phyloP scores from a whole-genome alignment of 1,140 invertebrate genomes.

The Danaus melanippus region DNA sequence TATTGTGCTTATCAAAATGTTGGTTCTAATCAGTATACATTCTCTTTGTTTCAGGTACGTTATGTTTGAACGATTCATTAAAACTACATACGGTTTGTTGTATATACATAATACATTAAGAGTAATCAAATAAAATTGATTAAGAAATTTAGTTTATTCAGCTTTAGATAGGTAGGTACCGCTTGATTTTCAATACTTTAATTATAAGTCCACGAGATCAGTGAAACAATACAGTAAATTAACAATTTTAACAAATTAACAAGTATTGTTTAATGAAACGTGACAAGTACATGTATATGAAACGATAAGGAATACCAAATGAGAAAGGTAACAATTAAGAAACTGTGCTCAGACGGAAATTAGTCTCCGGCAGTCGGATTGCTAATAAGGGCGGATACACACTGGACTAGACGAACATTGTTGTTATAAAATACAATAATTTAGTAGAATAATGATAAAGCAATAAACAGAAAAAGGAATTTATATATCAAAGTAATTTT shows the following conservation, averaged over 20 bases:
- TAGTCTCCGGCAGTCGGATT: conserved; percentile 46
- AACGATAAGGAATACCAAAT: conserved; percentile 36
- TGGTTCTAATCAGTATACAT: neutral
- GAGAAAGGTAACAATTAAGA: conserved; percentile 37
- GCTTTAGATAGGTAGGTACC: too few relatives aligned
- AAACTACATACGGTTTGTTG: too few relatives aligned
- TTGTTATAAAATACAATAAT: too few relatives aligned
- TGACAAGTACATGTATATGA: conserved; percentile 8
- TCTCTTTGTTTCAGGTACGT: conserved; percentile 38
- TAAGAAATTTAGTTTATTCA: too few relatives aligned
- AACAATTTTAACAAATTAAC: conserved; percentile 5
- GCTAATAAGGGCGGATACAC: conserved; percentile 11
- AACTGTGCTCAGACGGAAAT: conserved; percentile 50
- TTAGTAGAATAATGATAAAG: too few relatives aligned
- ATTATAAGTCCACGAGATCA: neutral
- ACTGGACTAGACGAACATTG: neutral
- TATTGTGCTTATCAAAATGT: neutral
- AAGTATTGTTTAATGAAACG: conserved; percentile 1
- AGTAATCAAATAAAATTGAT: too few relatives aligned
- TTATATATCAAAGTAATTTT: too few relatives aligned
- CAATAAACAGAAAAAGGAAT: too few relatives aligned
- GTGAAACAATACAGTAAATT: conserved; percentile 1
- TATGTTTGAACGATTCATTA: conserved; percentile 2
- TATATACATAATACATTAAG: too few relatives aligned
- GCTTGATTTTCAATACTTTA: neutral